Evolutionary conservation across 2,113 vertebrate species (phyloP), one percentile per base, ranked within the genome.

Genomic region (Cyprinus carpio): DNA sequence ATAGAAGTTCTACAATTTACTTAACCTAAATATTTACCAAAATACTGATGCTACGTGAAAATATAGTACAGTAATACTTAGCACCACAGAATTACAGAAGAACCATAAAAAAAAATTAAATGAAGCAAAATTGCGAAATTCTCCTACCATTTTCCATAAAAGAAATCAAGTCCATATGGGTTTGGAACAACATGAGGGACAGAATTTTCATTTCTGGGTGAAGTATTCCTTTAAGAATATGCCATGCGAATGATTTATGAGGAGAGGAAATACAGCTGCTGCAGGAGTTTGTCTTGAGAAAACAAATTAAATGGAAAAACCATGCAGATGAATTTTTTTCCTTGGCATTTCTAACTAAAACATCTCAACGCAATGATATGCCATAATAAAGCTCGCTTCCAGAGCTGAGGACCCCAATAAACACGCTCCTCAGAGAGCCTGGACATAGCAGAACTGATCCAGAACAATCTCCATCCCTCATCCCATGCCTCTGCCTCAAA

Each of bases 291-390:
- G 40, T 40, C 71, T 40, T 25, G 2, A n/a, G 11, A 3, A 74
- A 40, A 23, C 18, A 12, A 6, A 72, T 72, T 72, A 12, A 20
- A 40, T 72, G 69, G 11, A 0, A 4, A 72, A 40, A 46, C 6
- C 67, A 23, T 60, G 67, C 18, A 74, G 23, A 46, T 25, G 0
- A 2, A 25, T 74, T 46, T 74, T 75, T 4, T 46, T 74, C 69
- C 69, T 72, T 43, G 37, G 46, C 11, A 74, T 46, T 46, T 74
- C n/a, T 74, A 74, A 25, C 71, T 46, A 79, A 79, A 62, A 27
- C n/a, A 13, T 62, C 23, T 0, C 6, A 43, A 80, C 43, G 31
- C n/a, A 43, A n/a, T 80, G 34, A 49, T 27, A n/a, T 75, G 23
- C 77, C 77, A 79, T 62, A 16, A 27, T 80, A 60, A 60, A 78